Conservation (phyloP, 2,888 invertebrate genomes). For the Diachrysia chrysitis region DNA sequence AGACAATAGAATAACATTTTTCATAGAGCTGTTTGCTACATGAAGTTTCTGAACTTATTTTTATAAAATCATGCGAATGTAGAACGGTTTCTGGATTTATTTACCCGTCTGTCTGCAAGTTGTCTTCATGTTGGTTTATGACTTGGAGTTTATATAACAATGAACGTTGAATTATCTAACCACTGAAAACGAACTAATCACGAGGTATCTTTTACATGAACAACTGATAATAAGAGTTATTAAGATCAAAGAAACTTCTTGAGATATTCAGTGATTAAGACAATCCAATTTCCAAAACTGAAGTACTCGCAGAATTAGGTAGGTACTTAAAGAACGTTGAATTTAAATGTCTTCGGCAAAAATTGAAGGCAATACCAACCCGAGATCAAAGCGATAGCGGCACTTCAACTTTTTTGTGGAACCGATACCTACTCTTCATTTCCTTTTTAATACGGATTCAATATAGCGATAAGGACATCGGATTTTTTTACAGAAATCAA, state of each 20-base stretch:
- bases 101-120: constrained; percentile 13
- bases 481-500: constrained; percentile 64
- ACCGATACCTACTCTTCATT: constrained; percentile 77
- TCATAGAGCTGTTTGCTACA: constrained; percentile 40
- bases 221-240: constrained; percentile 40
- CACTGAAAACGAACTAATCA: constrained; percentile 7
- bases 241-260: constrained; percentile 47
- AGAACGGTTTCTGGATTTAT: constrained; percentile 31
- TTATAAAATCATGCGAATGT: constrained; percentile 40
- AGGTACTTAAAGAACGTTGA: constrained; percentile 65
- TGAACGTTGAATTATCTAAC: constrained; percentile 7
- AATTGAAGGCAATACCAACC: constrained; percentile 70
- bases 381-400: constrained; percentile 76
- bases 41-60: constrained; percentile 36
- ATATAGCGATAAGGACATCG: constrained; percentile 74
- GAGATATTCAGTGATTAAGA: constrained; percentile 62
- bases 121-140: background rate
- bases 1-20: constrained; percentile 43
- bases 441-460: constrained; percentile 78
- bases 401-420: constrained; percentile 74
- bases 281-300: constrained; percentile 67
- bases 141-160: background rate
- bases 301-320: constrained; percentile 58
- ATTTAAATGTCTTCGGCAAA: constrained; percentile 72
- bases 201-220: constrained; percentile 8